Base-by-base conservation (phyloP, 2,113 vertebrate species). In the Cyanistes caeruleus region DNA sequence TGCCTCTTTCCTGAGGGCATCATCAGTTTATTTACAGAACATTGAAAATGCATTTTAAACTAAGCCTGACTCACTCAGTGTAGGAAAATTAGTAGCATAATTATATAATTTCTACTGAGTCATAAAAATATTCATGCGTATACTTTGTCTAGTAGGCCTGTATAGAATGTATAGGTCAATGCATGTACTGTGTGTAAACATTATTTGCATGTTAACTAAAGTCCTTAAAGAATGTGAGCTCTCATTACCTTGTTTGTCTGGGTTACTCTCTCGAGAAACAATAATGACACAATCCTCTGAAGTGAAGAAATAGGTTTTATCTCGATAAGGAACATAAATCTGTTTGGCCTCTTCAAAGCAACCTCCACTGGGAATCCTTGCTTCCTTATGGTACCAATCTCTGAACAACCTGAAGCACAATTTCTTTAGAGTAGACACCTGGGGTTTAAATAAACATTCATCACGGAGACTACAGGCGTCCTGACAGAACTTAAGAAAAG, bases 391-490 rank as follows among this genome's bases (percentile, higher is more conserved):
- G 80, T 89, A 67, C 89, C 80, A 60, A 20, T 78, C 69, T 94
- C 86, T 84, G 79, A 90, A 78, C 48, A 93, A 87, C 77, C 77
- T 46, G 52, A 91, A 90, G 77, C 13, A 0, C 56, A 68, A 2
- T 91, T 94, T 87, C 84, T 75, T 78, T 52, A 58, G 28, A 95
- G 67, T 86, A 69, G 83, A 37, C 79, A n/a, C 69, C 39, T 70
- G 84, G 65, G 76, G 41, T 81, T 96, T 96, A 89, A 81, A 68
- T 89, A 87, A 95, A 16, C 53, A 75, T 84, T 95, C 22, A 70
- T 92, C 65, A 53, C 2, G 3, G 67, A 73, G 67, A 30, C 72
- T 52, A 13, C 13, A 5, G 70, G 52, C 14, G 3, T 87, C 67
- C 33, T 85, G 67, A 82, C 78, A 79, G 35, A 51, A 51, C 56